phyloP scores from a whole-genome alignment of 2,113 vertebrate species.

The Scomber scombrus region DNA sequence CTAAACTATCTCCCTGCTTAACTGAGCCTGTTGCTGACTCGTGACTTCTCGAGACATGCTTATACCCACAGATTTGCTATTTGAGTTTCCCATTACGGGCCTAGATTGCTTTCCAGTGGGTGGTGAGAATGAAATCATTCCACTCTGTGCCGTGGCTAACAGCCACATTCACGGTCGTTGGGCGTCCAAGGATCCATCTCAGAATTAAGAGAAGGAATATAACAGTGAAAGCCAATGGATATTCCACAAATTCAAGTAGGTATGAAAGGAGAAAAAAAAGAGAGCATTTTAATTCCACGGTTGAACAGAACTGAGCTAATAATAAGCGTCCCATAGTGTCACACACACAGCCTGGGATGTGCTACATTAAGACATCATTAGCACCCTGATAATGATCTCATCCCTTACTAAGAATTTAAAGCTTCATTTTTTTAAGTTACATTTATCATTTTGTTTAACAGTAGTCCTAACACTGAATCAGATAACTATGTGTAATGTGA shows the following conservation, averaged over 20 bases:
- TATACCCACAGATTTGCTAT: conserved; percentile 72
- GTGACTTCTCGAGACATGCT: conserved; percentile 69
- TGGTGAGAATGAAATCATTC: conserved; percentile 70
- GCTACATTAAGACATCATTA: conserved; percentile 25
- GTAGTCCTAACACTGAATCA: background rate
- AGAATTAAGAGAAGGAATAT: conserved; percentile 55
- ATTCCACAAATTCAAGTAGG: conserved; percentile 30
- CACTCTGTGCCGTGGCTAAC: conserved; percentile 62
- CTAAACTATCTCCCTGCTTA: conserved; percentile 62
- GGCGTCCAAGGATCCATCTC: conserved; percentile 63
- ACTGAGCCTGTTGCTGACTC: conserved; percentile 75
- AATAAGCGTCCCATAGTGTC: background rate
- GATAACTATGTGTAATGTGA: background rate
- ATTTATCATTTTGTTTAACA: background rate
- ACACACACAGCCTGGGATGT: conserved; percentile 4
- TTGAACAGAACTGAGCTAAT: conserved; percentile 25
- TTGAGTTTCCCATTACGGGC: conserved; percentile 77
- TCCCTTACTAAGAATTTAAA: background rate
- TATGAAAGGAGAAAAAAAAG: conserved; percentile 4
- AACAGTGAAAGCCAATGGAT: conserved; percentile 31
- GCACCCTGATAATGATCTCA: conserved; percentile 33
- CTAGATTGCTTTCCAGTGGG: conserved; percentile 79
- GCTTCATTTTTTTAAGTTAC: background rate
- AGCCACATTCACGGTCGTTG: conserved; percentile 64
- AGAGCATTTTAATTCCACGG: conserved; percentile 6